Conservation (phyloP, 2,888 invertebrate genomes). For the Nyleta sp. region DNA sequence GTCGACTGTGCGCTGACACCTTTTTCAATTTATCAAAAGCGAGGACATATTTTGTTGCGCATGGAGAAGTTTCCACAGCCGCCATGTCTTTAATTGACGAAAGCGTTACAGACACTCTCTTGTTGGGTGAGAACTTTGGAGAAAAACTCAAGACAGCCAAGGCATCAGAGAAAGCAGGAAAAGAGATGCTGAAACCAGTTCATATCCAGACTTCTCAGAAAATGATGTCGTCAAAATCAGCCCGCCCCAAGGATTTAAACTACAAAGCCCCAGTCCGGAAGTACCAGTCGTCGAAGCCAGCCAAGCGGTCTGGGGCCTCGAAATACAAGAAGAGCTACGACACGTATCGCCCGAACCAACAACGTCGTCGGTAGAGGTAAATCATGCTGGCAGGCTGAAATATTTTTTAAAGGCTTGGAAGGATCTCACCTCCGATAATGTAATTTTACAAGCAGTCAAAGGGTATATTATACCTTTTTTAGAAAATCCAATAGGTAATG, state of each 20-base stretch:
- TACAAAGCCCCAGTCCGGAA: slow-evolving; percentile 21
- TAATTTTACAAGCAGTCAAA: slow-evolving; percentile 7
- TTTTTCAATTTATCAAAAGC: slow-evolving; percentile 9
- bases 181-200: not conserved
- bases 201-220: not conserved
- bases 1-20: slow-evolving; percentile 8
- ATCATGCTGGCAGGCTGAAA: slow-evolving; percentile 11
- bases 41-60: slow-evolving; percentile 1
- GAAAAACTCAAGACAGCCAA: slow-evolving; percentile 13
- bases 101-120: slow-evolving; percentile 10
- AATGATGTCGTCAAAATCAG: not conserved
- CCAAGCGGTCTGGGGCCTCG: slow-evolving; percentile 7
- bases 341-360: not conserved
- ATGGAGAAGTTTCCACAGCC: not conserved
- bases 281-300: slow-evolving; percentile 3
- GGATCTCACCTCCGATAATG: slow-evolving; percentile 2
- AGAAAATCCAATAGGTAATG: slow-evolving; percentile 1
- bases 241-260: slow-evolving; percentile 20
- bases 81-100: slow-evolving; percentile 4
- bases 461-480: slow-evolving; percentile 34
- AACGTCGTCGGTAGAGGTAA: slow-evolving; percentile 23
- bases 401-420: slow-evolving; percentile 13
- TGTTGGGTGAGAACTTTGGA: slow-evolving; percentile 21
- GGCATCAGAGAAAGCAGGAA: slow-evolving; percentile 17
- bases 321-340: not conserved